Evolutionary conservation across 2,888 invertebrate species (phyloP), one percentile per base, ranked within the genome.

Genomic region (Lacanobia wlatinum): DNA sequence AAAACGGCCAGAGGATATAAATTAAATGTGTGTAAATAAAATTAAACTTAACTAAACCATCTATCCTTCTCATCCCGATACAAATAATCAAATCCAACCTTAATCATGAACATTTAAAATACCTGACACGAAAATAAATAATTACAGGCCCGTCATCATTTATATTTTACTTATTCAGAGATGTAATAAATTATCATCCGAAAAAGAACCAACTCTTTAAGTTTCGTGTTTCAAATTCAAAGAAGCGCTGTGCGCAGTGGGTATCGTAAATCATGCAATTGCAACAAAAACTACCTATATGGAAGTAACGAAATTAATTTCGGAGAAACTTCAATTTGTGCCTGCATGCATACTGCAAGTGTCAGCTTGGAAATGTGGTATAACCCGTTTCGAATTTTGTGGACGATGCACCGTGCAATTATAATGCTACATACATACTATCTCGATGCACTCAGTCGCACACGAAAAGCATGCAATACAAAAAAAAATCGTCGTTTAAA

Each of bases 301-400:
- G 43, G 60, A 67, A 70, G 53, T 56, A 82, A 52, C 76, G 65
- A 78, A 84, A 85, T 83, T 76, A 73, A 80, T 86, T 89, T 88
- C 89, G 68, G 67, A 74, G 89, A 88, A 89, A 77, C 40, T 38
- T 78, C 76, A 56, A 83, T 76, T 85, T 80, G 34, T 78, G 80
- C 75, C 66, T 64, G 73, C 64, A 75, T 73, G 80, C 82, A 83
- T 63, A 76, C 78, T 74, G 78, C 53, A 66, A 66, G 73, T 83
- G 69, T 78, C 68, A 73, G 70, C 70, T 84, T 70, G 34, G 12
- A 46, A 34, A 74, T 72, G 82, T 75, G 38, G 80, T 58, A 63
- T 46, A 79, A 82, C 83, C 34, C 38, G 83, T 81, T 81, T 78
- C n/a, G 18, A 56, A 59, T 71, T 70, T 48, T 38, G 71, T 69